phyloP scores from a whole-genome alignment of 2,797 vertebrate genomes.

The Chelon auratus region DNA sequence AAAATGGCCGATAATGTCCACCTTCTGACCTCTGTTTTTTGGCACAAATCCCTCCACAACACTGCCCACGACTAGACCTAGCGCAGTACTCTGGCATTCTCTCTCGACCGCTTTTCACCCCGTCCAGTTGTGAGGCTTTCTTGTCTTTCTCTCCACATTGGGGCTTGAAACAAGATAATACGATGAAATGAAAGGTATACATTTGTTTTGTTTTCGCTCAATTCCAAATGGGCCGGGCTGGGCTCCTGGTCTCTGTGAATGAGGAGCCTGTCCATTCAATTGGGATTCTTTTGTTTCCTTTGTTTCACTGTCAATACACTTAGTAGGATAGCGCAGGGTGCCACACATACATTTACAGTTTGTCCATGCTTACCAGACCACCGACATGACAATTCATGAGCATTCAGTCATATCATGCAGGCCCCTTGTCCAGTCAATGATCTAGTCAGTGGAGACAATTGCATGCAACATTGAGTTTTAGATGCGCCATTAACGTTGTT shows the following conservation, averaged over 20 bases:
- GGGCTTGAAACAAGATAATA: constrained; percentile 86
- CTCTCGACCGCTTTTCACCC: constrained; percentile 89
- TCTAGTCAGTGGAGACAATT: constrained; percentile 22
- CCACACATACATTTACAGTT: constrained; percentile 26
- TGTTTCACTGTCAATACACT: constrained; percentile 44
- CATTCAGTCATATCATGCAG: constrained; percentile 41
- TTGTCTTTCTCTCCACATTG: constrained; percentile 85
- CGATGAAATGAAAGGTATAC: constrained; percentile 64
- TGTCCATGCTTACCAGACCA: constrained; percentile 33
- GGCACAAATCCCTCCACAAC: constrained; percentile 87
- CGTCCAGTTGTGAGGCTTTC: constrained; percentile 86
- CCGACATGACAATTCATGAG: constrained; percentile 36
- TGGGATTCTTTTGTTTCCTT: constrained; percentile 70
- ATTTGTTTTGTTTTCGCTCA: constrained; percentile 62
- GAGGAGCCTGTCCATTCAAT: constrained; percentile 84
- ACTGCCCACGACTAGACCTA: constrained; percentile 81
- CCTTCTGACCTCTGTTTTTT: constrained; percentile 89
- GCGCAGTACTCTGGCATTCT: constrained; percentile 87
- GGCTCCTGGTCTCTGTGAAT: constrained; percentile 83
- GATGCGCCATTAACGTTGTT: too few relatives aligned
- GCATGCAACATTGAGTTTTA: too few relatives aligned
- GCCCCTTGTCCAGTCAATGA: constrained; percentile 44
- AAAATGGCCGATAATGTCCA: constrained; percentile 95
- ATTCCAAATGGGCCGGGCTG: constrained; percentile 76
- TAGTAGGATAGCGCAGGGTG: constrained; percentile 37